Evolutionary conservation across 2,113 vertebrate species (phyloP).

Genomic region (Chelonoidis abingdonii): DNA sequence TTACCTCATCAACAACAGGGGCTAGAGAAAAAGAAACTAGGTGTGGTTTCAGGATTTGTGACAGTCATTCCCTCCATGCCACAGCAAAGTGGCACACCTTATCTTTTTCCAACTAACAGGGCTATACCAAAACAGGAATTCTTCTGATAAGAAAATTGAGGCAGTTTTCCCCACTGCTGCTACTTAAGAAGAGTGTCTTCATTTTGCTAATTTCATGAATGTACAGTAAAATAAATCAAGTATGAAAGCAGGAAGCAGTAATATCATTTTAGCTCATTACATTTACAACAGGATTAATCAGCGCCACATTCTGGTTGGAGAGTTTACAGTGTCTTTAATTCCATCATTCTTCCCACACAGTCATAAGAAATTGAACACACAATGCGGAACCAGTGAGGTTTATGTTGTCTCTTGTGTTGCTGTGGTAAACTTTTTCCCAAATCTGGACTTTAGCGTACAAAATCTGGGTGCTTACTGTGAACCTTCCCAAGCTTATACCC

Average conservation of each 20-base stretch:
- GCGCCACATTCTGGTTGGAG: neutral
- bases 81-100: neutral
- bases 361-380: neutral
- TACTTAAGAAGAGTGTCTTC: neutral
- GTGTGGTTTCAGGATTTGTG: neutral
- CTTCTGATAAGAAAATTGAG: neutral
- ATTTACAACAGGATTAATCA: constrained; percentile 20
- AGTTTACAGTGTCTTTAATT: neutral
- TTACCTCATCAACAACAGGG: neutral
- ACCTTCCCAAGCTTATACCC: too few species aligned
- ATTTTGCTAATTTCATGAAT: neutral
- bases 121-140: neutral
- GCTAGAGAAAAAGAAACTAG: neutral
- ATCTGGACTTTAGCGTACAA: too few species aligned
- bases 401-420: neutral
- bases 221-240: neutral
- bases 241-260: neutral
- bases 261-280: neutral
- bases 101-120: neutral
- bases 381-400: neutral
- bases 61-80: neutral
- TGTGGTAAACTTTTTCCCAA: too few species aligned
- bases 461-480: too few species aligned
- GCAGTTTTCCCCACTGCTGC: neutral
- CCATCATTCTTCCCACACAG: neutral